A percentile compares a stretch with the other conserved stretches of the same genome.
Conservation (phyloP, 1,140 invertebrate genomes). For the Drosophila parvula region DNA sequence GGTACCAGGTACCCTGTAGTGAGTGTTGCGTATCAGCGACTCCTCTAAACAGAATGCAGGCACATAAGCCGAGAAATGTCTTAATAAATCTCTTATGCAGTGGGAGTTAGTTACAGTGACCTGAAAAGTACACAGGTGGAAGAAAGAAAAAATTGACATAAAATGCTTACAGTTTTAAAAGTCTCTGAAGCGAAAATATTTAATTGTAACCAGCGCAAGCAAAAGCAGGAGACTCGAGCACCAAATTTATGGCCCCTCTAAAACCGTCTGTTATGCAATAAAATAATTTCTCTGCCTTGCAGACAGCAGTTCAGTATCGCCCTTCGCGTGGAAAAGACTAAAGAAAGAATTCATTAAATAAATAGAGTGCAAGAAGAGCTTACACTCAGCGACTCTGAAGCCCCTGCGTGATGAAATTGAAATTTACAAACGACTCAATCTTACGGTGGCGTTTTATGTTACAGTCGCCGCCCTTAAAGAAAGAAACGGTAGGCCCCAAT, state of each 20-base stretch:
- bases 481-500: slow-evolving; percentile 17
- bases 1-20: too few relatives aligned
- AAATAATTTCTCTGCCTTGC: slow-evolving; percentile 64
- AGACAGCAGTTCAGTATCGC: not conserved
- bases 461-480: slow-evolving; percentile 27
- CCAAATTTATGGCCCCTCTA: slow-evolving; percentile 69
- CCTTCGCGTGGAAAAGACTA: slow-evolving; percentile 22
- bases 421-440: slow-evolving; percentile 52
- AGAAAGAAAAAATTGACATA: slow-evolving; percentile 52
- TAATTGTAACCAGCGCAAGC: slow-evolving; percentile 63
- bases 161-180: slow-evolving; percentile 76
- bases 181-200: slow-evolving; percentile 67
- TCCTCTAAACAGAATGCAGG: not conserved
- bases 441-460: slow-evolving; percentile 60
- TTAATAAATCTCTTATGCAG: not conserved
- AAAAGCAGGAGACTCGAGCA: slow-evolving; percentile 61
- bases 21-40: too few relatives aligned
- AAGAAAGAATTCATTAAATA: slow-evolving; percentile 67
- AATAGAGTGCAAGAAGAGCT: slow-evolving; percentile 7
- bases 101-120: slow-evolving; percentile 9
- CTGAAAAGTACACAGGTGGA: slow-evolving; percentile 12
- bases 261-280: slow-evolving; percentile 77
- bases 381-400: not conserved
- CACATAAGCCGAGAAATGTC: slow-evolving; percentile 2
- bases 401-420: slow-evolving; percentile 34